Base-by-base conservation (phyloP, 1,140 invertebrate species). In the Drosophila gunungcola region DNA sequence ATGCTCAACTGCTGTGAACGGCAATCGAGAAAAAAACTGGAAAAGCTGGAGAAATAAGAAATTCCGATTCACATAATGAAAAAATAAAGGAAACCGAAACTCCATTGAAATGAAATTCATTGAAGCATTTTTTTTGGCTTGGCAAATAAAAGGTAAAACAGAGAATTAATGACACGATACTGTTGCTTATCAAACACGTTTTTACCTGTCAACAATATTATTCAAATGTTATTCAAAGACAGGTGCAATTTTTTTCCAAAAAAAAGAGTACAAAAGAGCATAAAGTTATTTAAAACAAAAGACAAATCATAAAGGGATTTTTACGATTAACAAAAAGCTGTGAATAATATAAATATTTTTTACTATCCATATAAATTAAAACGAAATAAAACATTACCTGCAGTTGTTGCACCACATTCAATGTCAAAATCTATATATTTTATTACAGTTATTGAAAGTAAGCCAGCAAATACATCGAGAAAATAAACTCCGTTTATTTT, bases 1-100 rank as follows among this genome's bases (percentile, higher is more conserved):
- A 65, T 79, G 83, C 77, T 86, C 74, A 76, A 69, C 88, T 78
- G 82, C 85, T 78, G 65, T 76, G 79, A 83, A 75, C 75, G 70
- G 80, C 64, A 79, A 61, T 74, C 49, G 42, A 62, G 45, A 52
- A 61, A 42, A 45, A 60, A 39, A 38, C 51, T 29, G 29, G 3
- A 38, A 36, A 34, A 52, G 21, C 42, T 39, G 16, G 16, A 38
- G 68, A 56, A 53, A 25, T 39, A 36, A 55, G 43, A 54, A 45
- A 51, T 51, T 48, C 45, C 45, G n/a, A 54, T 84, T 69, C 77
- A 45, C 58, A 73, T 85, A 85, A 85, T 84, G 81, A 77, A 80
- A 83, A 80, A 76, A 63, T 52, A 64, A 62, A 27, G 39, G 55
- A 46, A 51, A 32, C 36, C 58, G 32, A 69, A 65, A 46, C 75